Evolutionary conservation across 2,888 invertebrate species (phyloP).

Genomic region (Dicyrtomina minuta): DNA sequence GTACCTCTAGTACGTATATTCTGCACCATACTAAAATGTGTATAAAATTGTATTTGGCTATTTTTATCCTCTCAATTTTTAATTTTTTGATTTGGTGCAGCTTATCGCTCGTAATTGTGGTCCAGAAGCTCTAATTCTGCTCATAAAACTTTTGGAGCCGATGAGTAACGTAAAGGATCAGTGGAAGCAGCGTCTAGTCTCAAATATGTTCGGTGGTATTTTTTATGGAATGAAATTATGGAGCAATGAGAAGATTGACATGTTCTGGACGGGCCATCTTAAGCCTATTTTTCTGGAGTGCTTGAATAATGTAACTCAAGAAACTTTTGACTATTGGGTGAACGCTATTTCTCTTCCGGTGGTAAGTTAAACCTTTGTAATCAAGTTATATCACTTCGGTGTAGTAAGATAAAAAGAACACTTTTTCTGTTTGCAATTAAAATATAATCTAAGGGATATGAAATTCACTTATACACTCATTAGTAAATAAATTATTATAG

Average conservation of each 20-base stretch:
- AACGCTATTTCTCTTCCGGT: conserved; percentile 44
- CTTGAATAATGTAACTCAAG: conserved; percentile 59
- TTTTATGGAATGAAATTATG: conserved; percentile 61
- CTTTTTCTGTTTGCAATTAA: too few relatives aligned
- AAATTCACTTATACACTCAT: too few relatives aligned
- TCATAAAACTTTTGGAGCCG: conserved; percentile 38
- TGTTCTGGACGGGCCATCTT: conserved; percentile 58
- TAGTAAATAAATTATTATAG: too few relatives aligned
- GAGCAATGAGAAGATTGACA: conserved; percentile 57
- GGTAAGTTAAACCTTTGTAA: conserved; percentile 39
- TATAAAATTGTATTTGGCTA: background rate
- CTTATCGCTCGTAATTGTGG: conserved; percentile 49
- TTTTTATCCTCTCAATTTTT: background rate
- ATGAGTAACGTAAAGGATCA: conserved; percentile 59
- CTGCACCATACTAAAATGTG: background rate
- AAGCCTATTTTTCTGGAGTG: conserved; percentile 58
- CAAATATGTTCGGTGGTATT: conserved; percentile 62
- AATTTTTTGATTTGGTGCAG: conserved; percentile 21
- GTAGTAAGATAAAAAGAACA: too few relatives aligned
- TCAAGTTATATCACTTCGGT: too few relatives aligned
- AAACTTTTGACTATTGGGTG: conserved; percentile 60
- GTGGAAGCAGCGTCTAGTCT: conserved; percentile 60
- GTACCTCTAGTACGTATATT: background rate
- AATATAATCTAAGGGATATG: too few relatives aligned
- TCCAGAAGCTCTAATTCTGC: conserved; percentile 39